phyloP scores from a whole-genome alignment of 1,140 invertebrate species.

The Mercenaria mercenaria region DNA sequence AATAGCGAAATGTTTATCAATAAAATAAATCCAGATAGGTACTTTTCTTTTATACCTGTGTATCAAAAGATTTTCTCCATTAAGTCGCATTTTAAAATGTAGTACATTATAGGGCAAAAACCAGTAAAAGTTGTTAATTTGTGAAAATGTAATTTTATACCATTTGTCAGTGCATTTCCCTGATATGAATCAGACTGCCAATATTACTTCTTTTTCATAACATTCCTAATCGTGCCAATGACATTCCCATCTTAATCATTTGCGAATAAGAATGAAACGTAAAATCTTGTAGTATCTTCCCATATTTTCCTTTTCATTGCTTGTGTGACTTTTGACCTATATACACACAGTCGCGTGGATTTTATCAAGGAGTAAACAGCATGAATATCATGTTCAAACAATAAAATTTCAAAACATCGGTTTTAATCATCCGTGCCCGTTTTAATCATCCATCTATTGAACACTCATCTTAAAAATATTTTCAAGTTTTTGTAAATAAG shows the following conservation, averaged over 20 bases:
- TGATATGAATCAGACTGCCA: no score
- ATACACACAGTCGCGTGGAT: not conserved
- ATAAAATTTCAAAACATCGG: constrained; percentile 5
- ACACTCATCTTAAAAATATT: not conserved
- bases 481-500: not conserved
- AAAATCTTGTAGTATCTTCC: not conserved
- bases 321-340: not conserved
- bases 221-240: not conserved
- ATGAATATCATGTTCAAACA: not conserved
- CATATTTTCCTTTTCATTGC: not conserved
- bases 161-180: no score
- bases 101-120: no score
- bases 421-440: not conserved
- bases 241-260: not conserved
- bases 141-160: no score
- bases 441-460: not conserved
- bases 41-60: no score
- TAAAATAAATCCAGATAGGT: no score
- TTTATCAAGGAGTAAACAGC: not conserved
- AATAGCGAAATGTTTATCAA: no score
- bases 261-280: not conserved
- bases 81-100: no score
- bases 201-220: no score
- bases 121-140: no score
- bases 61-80: no score